Base-by-base conservation (phyloP, 2,888 invertebrate species). In the Carabus problematicus region DNA sequence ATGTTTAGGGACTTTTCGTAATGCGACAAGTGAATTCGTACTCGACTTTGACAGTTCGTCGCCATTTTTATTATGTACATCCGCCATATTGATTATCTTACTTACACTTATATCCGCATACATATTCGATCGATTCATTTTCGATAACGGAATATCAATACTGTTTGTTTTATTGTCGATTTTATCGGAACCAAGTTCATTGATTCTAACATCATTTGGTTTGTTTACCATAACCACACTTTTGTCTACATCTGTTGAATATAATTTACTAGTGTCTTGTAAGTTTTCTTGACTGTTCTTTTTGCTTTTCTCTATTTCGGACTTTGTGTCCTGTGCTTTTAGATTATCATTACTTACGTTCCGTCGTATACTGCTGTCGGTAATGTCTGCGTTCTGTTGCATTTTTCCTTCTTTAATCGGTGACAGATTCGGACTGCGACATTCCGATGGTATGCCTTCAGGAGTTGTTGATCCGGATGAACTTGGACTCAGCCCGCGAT, bases 391-490 rank as follows among this genome's bases (percentile, higher is more conserved):
- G 6, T 64, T 74, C 29, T 73, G 69, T 8, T 76, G 71, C 63
- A 76, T 72, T 73, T 83, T 83, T 1, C 85, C 85, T 74, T 87
- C 86, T 42, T 80, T 82, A n/a, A 87, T 87, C 0, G 86, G 85
- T 71, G 83, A 84, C 29, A 87, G 77, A 39, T 85, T 84, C 0
- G 86, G 85, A 70, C 81, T 82, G 6, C 81, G 73, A 70, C 80
- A 80, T 1, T 81, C 81, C 0, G 81, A 78, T 1, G 83, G 82
- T n/a, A 85, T 77, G 7, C 84, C 84, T 75, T 85, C 88, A 8
- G 87, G 88, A 18, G 88, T 86, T 67, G 83, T 86, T 61, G 85
- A 87, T 58, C 88, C 88, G 11, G 88, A 87, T 14, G 86, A 85
- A 72, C 85, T 85, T 0, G 86, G 85, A 77, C 86, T 85, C 39